Percentiles rank a stretch among this genome's conserved stretches.
phyloP scores from a whole-genome alignment of 2,113 vertebrate genomes.

The Triplophysa tibetana region DNA sequence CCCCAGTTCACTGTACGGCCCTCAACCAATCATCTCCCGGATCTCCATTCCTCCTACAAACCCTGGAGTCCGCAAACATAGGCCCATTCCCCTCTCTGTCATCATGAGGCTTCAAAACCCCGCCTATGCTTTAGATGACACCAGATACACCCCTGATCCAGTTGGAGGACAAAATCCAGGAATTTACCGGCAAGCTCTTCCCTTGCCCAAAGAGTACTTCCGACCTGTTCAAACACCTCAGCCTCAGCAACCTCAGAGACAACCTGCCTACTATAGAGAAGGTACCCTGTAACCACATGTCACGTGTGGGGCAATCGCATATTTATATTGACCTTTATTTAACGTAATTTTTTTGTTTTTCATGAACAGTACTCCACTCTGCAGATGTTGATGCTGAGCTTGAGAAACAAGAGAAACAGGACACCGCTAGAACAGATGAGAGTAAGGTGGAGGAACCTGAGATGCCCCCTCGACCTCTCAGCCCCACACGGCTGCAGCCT shows the following conservation, averaged over 20 bases:
- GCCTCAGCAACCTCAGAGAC: slow-evolving; percentile 59
- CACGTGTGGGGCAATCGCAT: background rate
- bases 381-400: slow-evolving; percentile 77
- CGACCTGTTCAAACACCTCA: slow-evolving; percentile 40
- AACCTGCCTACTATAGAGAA: slow-evolving; percentile 65
- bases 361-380: slow-evolving; percentile 61
- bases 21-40: slow-evolving; percentile 79
- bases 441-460: background rate
- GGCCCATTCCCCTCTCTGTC: slow-evolving; percentile 84
- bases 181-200: slow-evolving; percentile 46
- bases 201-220: slow-evolving; percentile 56
- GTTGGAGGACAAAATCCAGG: slow-evolving; percentile 45
- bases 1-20: slow-evolving; percentile 60
- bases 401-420: slow-evolving; percentile 67
- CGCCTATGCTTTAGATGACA: slow-evolving; percentile 40
- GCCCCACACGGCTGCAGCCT: slow-evolving; percentile 86
- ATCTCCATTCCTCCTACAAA: slow-evolving; percentile 80
- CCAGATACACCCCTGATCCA: slow-evolving; percentile 12
- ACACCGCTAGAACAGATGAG: slow-evolving; percentile 49
- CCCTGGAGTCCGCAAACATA: slow-evolving; percentile 61
- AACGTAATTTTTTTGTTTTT: background rate
- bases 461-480: slow-evolving; percentile 77
- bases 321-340: background rate
- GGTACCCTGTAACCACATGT: slow-evolving; percentile 59
- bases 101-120: slow-evolving; percentile 88